phyloP scores from a whole-genome alignment of 35 echinoderm and acorn worm species.

The Nesometra sesokonis region DNA sequence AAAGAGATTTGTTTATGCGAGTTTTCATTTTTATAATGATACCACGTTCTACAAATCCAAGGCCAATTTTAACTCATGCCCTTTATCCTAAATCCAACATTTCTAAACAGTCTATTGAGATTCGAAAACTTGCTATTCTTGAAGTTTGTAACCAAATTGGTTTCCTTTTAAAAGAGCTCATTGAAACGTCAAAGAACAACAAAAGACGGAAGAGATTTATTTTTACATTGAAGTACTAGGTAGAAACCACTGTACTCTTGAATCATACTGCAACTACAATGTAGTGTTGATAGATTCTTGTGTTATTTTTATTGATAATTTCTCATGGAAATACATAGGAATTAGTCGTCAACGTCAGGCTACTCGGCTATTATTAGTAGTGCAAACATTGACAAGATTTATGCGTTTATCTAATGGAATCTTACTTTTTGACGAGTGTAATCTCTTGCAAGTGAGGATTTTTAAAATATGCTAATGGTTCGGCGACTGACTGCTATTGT shows the following conservation, averaged over 20 bases:
- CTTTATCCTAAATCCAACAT: background rate
- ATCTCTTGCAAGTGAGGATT: background rate
- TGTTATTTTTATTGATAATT: too few species aligned
- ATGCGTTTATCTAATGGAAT: background rate
- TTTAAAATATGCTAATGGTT: background rate
- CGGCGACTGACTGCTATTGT: background rate
- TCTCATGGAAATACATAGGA: too few species aligned
- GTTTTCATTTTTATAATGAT: background rate
- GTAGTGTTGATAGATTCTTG: too few species aligned
- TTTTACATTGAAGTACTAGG: too few species aligned
- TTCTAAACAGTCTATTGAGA: background rate
- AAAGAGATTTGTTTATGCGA: background rate
- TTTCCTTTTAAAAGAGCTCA: background rate
- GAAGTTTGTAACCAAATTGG: background rate
- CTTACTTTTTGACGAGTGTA: background rate
- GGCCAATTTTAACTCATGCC: background rate
- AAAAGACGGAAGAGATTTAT: background rate
- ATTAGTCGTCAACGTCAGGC: too few species aligned
- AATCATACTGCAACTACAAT: too few species aligned
- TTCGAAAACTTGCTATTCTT: background rate
- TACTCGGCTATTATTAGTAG: background rate
- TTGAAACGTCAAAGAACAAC: background rate
- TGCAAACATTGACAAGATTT: background rate
- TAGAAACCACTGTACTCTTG: too few species aligned
- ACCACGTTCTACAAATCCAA: background rate